These are phyloP conservation scores for Cariama cristata DNA, from an alignment of 2,113 vertebrate genomes.

Conservation along the genomic window DNA sequence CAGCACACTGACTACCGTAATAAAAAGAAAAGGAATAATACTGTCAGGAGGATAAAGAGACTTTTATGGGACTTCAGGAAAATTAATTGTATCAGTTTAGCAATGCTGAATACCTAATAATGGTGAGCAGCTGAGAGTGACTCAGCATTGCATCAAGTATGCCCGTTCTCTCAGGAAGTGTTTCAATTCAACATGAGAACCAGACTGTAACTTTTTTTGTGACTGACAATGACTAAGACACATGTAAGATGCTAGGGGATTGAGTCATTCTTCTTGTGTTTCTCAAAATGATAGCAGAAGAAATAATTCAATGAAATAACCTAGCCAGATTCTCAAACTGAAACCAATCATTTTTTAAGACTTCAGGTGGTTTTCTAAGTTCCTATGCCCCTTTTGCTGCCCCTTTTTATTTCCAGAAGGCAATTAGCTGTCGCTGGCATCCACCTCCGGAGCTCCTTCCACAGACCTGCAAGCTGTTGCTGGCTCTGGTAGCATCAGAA, in stretches of 20 bases:
- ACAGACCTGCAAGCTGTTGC: not conserved
- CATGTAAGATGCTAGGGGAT: conserved; percentile 39
- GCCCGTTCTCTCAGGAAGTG: conserved; percentile 60
- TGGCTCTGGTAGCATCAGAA: not conserved
- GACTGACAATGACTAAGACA: conserved; percentile 69
- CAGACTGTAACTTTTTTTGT: conserved; percentile 64
- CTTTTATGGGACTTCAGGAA: conserved; percentile 55
- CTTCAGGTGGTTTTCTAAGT: not conserved
- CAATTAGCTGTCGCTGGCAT: not conserved
- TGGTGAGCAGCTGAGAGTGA: conserved; percentile 73
- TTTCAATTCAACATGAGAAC: conserved; percentile 63
- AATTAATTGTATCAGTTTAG: conserved; percentile 73
- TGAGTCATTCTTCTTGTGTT: conserved; percentile 69
- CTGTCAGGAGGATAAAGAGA: conserved; percentile 39
- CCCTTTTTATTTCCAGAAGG: not conserved
- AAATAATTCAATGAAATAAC: conserved; percentile 32
- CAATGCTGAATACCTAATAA: conserved; percentile 63
- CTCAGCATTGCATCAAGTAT: conserved; percentile 63
- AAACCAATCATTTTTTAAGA: not conserved
- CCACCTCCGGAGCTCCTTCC: not conserved
- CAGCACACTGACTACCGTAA: not conserved
- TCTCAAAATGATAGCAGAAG: conserved; percentile 17
- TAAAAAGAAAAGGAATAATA: conserved; percentile 41
- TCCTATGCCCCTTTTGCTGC: not conserved
- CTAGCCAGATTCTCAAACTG: not conserved